A percentile compares a stretch with the other conserved stretches of the same genome.
Evolutionary conservation across 1,140 invertebrate genomes (phyloP).

Genomic region (Panulirus ornatus): DNA sequence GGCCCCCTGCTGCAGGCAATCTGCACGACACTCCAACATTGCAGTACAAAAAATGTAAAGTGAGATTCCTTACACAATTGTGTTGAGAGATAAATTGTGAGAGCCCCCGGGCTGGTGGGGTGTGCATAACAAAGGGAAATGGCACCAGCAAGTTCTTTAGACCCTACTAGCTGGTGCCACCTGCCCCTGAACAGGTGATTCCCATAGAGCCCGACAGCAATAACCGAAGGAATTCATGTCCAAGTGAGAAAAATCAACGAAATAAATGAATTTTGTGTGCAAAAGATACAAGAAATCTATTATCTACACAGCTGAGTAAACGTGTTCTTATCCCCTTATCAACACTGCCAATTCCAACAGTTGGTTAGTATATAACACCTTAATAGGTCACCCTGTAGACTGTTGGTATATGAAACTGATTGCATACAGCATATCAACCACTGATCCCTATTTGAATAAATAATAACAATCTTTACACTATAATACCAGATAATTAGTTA

Average conservation of each 20-base stretch:
- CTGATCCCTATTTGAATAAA: slow-evolving; percentile 18
- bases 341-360: slow-evolving; percentile 72
- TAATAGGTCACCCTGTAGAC: slow-evolving; percentile 44
- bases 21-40: slow-evolving; percentile 52
- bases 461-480: background rate
- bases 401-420: slow-evolving; percentile 57
- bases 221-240: slow-evolving; percentile 58
- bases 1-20: slow-evolving; percentile 42
- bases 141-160: slow-evolving; percentile 16
- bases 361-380: slow-evolving; percentile 44
- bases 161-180: slow-evolving; percentile 40
- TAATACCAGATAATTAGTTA: background rate
- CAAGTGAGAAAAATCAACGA: slow-evolving; percentile 66
- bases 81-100: slow-evolving; percentile 38
- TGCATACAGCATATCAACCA: slow-evolving; percentile 66
- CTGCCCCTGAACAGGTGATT: slow-evolving; percentile 64
- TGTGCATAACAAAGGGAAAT: slow-evolving; percentile 44
- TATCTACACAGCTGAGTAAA: slow-evolving; percentile 48
- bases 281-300: slow-evolving; percentile 68
- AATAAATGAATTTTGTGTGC: slow-evolving; percentile 68
- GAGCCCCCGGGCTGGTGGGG: slow-evolving; percentile 56
- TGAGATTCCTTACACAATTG: slow-evolving; percentile 50
- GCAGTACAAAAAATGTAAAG: slow-evolving; percentile 41
- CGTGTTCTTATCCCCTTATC: slow-evolving; percentile 66
- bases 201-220: slow-evolving; percentile 63